Base-by-base conservation (phyloP, 2,113 vertebrate genomes). In the Apaloderma vittatum region DNA sequence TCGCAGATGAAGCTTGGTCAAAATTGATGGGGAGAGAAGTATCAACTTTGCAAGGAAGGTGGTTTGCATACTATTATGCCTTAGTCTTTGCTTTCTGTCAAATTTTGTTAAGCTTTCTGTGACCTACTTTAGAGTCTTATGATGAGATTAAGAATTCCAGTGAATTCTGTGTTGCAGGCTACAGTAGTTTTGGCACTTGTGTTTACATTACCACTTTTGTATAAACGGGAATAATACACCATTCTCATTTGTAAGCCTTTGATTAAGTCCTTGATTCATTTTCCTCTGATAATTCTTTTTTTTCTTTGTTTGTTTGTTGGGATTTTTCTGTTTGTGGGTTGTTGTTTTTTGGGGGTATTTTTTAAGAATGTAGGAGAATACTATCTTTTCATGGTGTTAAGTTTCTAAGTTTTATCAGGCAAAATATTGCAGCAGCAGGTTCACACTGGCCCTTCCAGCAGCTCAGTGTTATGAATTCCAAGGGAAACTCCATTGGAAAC, bases 91-190 rank as follows among this genome's bases (percentile, higher is more conserved):
- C 80, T 91, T 94, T 92, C 96, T 96, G 95, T 96, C 96, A 96
- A 85, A 94, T 93, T 80, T 94, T 93, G 88, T 94, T 93, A 96
- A 98, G 97, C 96, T 97, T 94, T 20, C 94, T 89, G 3, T 98
- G 98, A 97, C 98, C 98, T 98, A 98, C 96, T 97, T 98, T 93
- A 74, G 66, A 71, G 89, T 95, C 90, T 97, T 95, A 90, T 32
- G 78, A 96, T 6, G 66, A 97, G 95, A 97, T 96, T 95, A 97
- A 91, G 85, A 94, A 84, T 96, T 93, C 83, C 79, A 88, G 82
- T 94, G 82, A 94, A 76, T 96, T 94, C 80, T 70, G 1, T 85
- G 45, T 85, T 43, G 55, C 37, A 63, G 58, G 30, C 62, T 84
- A 79, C 59, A n/a, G 75, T 77, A 94, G 34, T 76, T 92, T 82